A percentile compares a stretch with the other conserved stretches of the same genome.
Conservation (phyloP, 2,888 invertebrate species). For the Amphimallon solstitiale region DNA sequence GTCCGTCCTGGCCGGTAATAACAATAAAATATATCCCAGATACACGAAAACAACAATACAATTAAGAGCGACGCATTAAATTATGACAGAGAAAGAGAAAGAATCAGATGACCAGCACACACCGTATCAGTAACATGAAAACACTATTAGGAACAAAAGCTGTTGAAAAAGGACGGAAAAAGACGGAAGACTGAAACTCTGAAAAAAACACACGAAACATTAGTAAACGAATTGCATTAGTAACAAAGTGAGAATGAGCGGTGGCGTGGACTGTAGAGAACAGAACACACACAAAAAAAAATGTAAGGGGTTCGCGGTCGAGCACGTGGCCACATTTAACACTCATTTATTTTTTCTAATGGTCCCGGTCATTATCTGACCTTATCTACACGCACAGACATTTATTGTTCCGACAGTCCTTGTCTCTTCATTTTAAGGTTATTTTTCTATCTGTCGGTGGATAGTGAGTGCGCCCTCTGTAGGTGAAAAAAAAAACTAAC, state of each 20-base stretch:
- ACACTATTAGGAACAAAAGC: too few relatives aligned
- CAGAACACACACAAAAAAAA: neutral
- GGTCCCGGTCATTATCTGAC: constrained; percentile 38
- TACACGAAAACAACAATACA: constrained; percentile 8
- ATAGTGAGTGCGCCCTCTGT: too few relatives aligned
- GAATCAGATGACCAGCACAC: neutral
- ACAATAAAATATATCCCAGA: neutral
- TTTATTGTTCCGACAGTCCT: constrained; percentile 13
- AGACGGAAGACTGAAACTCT: neutral
- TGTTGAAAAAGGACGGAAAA: constrained; percentile 5
- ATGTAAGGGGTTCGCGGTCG: constrained; percentile 23
- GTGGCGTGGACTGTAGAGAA: neutral
- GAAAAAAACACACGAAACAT: constrained; percentile 13
- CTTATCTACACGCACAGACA: constrained; percentile 39
- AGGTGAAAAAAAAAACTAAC: too few relatives aligned
- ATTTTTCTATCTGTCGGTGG: too few relatives aligned
- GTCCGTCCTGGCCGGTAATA: neutral
- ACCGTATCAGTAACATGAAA: neutral
- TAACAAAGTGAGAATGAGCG: constrained; percentile 14
- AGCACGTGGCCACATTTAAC: constrained; percentile 57
- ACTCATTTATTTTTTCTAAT: constrained; percentile 58
- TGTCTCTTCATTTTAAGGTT: too few relatives aligned
- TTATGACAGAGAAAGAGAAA: neutral
- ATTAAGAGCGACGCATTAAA: neutral
- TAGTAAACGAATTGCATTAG: constrained; percentile 4